These are phyloP conservation scores for Selenia dentaria DNA, from an alignment of 2,888 invertebrate genomes.

Conservation along the genomic window DNA sequence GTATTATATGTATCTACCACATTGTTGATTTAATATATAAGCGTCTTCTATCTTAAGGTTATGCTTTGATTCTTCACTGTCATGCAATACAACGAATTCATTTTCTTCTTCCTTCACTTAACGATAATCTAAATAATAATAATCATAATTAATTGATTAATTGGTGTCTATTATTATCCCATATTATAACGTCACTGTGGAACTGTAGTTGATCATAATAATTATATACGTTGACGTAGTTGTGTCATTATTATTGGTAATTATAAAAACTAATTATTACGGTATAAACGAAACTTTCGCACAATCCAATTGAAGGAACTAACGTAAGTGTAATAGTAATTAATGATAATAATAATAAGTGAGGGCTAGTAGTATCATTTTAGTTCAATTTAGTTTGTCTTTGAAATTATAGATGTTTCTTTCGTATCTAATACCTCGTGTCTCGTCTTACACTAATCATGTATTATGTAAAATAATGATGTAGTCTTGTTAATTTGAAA, in stretches of 20 bases:
- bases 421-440: background rate
- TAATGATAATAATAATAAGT: conserved; percentile 55
- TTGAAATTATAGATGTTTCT: background rate
- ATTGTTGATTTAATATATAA: conserved; percentile 80
- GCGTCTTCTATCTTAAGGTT: conserved; percentile 59
- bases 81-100: conserved; percentile 71
- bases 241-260: conserved; percentile 66
- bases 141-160: conserved; percentile 56
- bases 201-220: conserved; percentile 50
- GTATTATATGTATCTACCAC: conserved; percentile 73
- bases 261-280: conserved; percentile 45
- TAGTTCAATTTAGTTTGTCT: background rate
- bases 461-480: no score
- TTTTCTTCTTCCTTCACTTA: conserved; percentile 52
- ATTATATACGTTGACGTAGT: conserved; percentile 69
- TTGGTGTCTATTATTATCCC: conserved; percentile 76
- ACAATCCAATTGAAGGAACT: conserved; percentile 79
- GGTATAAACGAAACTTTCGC: conserved; percentile 73
- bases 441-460: background rate
- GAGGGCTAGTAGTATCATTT: conserved; percentile 9
- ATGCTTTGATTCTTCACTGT: conserved; percentile 41
- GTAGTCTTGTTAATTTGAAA: background rate
- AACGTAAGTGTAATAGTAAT: conserved; percentile 71
- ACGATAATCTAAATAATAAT: conserved; percentile 52
- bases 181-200: conserved; percentile 38